These are phyloP conservation scores for Ligdia adustata DNA, from an alignment of 2,888 invertebrate species.

Conservation along the genomic window DNA sequence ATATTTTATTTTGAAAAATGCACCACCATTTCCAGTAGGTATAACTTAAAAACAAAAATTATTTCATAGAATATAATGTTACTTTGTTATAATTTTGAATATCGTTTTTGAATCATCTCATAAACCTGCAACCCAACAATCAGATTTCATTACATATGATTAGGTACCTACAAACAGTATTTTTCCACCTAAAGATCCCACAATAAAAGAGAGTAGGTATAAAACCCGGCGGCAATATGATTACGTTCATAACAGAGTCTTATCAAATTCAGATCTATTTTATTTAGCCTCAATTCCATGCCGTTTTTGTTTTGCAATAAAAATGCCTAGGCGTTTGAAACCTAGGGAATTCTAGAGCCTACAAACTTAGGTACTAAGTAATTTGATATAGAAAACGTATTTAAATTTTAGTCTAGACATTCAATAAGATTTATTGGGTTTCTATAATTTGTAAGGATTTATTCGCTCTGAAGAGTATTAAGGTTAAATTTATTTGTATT, in stretches of 20 bases:
- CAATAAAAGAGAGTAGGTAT: slow-evolving; percentile 7
- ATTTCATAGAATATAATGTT: no score
- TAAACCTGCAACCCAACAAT: no score
- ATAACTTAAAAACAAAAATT: no score
- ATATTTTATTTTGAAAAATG: no score
- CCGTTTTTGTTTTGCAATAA: slow-evolving; percentile 14
- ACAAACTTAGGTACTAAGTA: no score
- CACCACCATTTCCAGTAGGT: no score
- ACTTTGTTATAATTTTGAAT: no score
- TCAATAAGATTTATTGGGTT: slow-evolving; percentile 8
- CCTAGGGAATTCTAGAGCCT: no score
- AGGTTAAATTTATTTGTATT: no score
- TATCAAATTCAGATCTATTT: slow-evolving; percentile 20
- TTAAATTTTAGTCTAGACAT: slow-evolving; percentile 9
- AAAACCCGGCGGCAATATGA: slow-evolving; percentile 18
- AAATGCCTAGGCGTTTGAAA: slow-evolving; percentile 2
- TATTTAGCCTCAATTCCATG: slow-evolving; percentile 16
- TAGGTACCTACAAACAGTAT: slow-evolving; percentile 4
- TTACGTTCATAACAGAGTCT: slow-evolving; percentile 20
- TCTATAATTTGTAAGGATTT: slow-evolving; percentile 11
- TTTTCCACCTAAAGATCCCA: slow-evolving; percentile 10
- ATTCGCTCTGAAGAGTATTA: no score
- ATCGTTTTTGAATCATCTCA: no score
- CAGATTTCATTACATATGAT: no score
- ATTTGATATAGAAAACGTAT: slow-evolving; percentile 1